Conservation (phyloP, 2,797 vertebrate species). For the Sebastes aleutianus region DNA sequence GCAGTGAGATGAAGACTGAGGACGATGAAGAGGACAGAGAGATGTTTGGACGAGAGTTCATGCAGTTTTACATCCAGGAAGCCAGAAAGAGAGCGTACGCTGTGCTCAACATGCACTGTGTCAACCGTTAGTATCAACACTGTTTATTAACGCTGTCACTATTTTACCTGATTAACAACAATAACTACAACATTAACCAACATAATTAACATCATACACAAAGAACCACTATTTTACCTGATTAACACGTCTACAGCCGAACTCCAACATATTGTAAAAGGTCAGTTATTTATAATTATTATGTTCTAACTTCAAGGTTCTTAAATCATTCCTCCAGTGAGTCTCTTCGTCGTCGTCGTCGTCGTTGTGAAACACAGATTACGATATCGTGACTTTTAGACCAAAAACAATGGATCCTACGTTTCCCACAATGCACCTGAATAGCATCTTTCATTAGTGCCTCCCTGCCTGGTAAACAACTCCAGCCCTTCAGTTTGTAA, state of each 20-base stretch:
- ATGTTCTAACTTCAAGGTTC: too few species aligned
- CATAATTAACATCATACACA: too few species aligned
- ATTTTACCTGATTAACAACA: too few species aligned
- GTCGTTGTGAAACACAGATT: neutral
- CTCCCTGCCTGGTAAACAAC: neutral
- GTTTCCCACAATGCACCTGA: neutral
- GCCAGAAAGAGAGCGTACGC: conserved; percentile 77
- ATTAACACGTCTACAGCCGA: too few species aligned
- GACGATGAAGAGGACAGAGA: conserved; percentile 80
- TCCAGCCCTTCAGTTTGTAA: neutral
- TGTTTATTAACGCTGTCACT: too few species aligned
- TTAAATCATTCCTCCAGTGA: neutral
- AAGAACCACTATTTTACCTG: too few species aligned
- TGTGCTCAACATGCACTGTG: conserved; percentile 64
- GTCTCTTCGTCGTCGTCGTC: neutral
- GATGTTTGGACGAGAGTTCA: conserved; percentile 93
- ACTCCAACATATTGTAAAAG: neutral
- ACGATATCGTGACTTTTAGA: too few species aligned
- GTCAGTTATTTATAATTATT: neutral
- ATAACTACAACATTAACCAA: too few species aligned
- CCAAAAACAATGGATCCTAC: neutral
- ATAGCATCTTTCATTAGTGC: neutral
- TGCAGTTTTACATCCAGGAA: conserved; percentile 90
- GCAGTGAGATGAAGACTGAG: conserved; percentile 75
- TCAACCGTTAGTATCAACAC: conserved; percentile 19